Evolutionary conservation across 2,113 vertebrate genomes (phyloP).

Genomic region (Nesoenas mayeri): DNA sequence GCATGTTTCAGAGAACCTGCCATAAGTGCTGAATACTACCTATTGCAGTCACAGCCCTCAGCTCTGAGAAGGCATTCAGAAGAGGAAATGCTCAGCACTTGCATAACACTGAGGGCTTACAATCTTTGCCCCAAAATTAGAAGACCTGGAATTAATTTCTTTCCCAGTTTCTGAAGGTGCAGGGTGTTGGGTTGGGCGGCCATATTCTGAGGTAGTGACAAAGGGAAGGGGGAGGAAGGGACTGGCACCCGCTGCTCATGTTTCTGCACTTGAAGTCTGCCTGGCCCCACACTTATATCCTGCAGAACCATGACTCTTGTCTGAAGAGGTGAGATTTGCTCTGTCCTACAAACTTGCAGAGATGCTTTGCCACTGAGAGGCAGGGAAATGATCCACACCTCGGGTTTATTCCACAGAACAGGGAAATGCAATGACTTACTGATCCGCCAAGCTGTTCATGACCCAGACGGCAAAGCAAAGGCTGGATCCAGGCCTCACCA

Average conservation of each 20-base stretch:
- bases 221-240: background rate
- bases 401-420: background rate
- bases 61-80: background rate
- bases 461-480: background rate
- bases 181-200: background rate
- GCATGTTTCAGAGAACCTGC: background rate
- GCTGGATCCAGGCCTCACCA: background rate
- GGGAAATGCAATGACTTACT: background rate
- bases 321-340: background rate
- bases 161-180: background rate
- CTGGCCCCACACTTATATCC: background rate
- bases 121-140: background rate
- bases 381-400: background rate
- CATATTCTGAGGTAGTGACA: background rate
- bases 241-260: accelerated
- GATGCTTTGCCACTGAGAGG: background rate
- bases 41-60: background rate
- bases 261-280: background rate
- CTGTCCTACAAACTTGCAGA: background rate
- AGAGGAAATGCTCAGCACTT: background rate
- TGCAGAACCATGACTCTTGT: background rate
- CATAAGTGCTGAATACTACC: background rate
- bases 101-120: background rate
- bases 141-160: background rate
- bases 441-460: background rate